Evolutionary conservation across 2,113 vertebrate genomes (phyloP), one percentile per base, ranked within the genome.

Genomic region (Xenopus borealis): DNA sequence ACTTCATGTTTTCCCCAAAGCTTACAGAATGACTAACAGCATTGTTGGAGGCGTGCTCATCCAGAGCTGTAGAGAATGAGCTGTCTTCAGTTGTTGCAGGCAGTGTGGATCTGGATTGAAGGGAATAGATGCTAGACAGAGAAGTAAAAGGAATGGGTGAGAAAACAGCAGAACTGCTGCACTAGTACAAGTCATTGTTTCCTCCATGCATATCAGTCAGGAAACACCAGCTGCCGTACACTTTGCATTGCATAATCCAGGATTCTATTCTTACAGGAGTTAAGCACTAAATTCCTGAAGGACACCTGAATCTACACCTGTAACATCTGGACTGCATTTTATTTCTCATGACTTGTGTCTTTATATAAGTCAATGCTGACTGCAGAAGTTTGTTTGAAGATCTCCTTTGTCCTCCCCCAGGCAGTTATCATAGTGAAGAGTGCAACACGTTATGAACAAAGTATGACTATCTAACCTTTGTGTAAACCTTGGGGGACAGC

Each of bases 1-100:
- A 76, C 58, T 69, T 70, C 74, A 55, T 57, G 67, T 77, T 77
- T 77, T 77, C 59, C 52, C 27, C n/a, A 18, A 33, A 55, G 74
- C 74, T 77, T 46, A 10, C n/a, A n/a, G 58, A 63, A 58, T 46
- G 72, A 64, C 65, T 23, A 68, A 50, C 73, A 64, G 74, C 66
- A 40, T 33, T 70, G 18, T 70, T 8, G 74, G 59, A 76, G 74
- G 74, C 74, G 74, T 69, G 74, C 66, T 64, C 63, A 45, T 61
- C 4, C 44, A 14, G 12, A 16, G 59, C 66, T n/a, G 44, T 59
- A 55, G 44, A 75, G 52, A 63, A 72, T 63, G 62, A 63, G 46
- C 59, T 57, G 63, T 53, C 27, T 69, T 44, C 66, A 69, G 47
- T 63, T 63, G 66, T 69, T 63, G 46, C 66, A 52, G 65, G 46